These are phyloP conservation scores for Nothobranchius furzeri DNA, from an alignment of 2,113 vertebrate genomes.

Conservation along the genomic window DNA sequence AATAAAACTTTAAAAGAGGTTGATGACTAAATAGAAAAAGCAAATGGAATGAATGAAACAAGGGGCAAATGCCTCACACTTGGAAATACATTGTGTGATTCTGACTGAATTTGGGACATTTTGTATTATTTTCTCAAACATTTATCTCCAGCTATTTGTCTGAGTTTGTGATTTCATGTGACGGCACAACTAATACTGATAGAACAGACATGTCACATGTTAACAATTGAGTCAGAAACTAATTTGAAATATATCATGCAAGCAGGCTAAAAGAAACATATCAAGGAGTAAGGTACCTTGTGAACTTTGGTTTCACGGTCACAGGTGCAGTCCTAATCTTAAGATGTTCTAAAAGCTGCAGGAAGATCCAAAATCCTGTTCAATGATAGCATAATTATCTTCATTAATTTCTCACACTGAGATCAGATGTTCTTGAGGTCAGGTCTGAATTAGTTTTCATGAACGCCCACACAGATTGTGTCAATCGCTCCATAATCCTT, in stretches of 20 bases:
- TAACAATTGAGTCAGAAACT: too few species aligned
- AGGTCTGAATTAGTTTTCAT: slow-evolving; percentile 49
- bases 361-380: slow-evolving; percentile 23
- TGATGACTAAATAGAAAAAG: too few species aligned
- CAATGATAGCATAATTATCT: slow-evolving; percentile 51
- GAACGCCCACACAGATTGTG: slow-evolving; percentile 50
- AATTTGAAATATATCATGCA: background rate
- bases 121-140: too few species aligned
- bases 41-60: too few species aligned
- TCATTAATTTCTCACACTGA: slow-evolving; percentile 52
- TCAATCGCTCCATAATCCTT: slow-evolving; percentile 42
- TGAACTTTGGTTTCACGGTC: background rate
- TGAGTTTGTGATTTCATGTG: too few species aligned
- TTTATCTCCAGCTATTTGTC: too few species aligned
- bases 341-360: background rate
- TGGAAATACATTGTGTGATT: too few species aligned
- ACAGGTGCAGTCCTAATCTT: slow-evolving; percentile 14
- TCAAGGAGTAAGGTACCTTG: background rate
- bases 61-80: too few species aligned
- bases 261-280: background rate
- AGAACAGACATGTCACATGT: too few species aligned
- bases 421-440: slow-evolving; percentile 47
- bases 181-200: too few species aligned
- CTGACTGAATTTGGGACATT: too few species aligned
- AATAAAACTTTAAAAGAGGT: too few species aligned